phyloP scores from a whole-genome alignment of 2,113 vertebrate genomes.

The Cebus imitator region DNA sequence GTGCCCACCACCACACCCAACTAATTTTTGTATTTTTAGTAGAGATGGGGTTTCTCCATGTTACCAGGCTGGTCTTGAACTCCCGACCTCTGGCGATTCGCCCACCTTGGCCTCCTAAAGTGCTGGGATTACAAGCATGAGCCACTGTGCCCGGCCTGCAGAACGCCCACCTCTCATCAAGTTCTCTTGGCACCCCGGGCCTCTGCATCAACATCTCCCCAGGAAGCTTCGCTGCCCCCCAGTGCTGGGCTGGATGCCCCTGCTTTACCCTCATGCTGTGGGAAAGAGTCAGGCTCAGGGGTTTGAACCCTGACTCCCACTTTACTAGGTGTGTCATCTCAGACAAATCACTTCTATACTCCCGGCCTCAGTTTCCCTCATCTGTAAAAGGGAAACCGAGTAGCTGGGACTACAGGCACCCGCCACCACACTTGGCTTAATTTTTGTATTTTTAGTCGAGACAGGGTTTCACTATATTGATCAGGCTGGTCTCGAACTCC shows the following conservation, averaged over 20 bases:
- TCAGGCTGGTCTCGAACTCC: too few species aligned
- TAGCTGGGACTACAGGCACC: too few species aligned
- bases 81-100: too few species aligned
- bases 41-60: too few species aligned
- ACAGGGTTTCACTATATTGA: too few species aligned
- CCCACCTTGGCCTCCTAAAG: too few species aligned
- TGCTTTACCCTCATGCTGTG: background rate
- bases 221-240: background rate
- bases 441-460: too few species aligned
- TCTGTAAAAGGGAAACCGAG: background rate
- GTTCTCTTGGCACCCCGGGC: background rate
- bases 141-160: too few species aligned
- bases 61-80: too few species aligned
- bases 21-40: too few species aligned
- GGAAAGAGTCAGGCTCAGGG: background rate
- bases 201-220: background rate
- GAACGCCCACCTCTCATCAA: background rate
- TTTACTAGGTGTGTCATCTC: background rate
- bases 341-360: background rate
- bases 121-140: too few species aligned
- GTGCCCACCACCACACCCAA: fast-evolving
- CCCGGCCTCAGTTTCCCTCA: background rate
- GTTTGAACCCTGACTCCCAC: background rate
- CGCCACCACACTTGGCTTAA: too few species aligned
- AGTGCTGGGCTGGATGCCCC: background rate